Base-by-base conservation (phyloP, 2,888 invertebrate species). In the Ochropacha duplaris region DNA sequence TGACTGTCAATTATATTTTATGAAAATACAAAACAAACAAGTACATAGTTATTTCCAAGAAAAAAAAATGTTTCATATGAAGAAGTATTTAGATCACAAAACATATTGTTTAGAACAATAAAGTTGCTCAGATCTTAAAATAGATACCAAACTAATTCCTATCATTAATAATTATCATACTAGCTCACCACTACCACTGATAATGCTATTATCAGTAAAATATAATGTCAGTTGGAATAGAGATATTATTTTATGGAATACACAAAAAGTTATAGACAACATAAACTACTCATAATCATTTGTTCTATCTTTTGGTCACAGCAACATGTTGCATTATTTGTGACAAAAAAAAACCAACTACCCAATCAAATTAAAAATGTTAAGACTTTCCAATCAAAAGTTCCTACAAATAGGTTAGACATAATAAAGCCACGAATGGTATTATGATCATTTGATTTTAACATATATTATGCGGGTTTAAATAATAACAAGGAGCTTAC, bases 131-230 rank as follows among this genome's bases (percentile, higher is more conserved):
- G n/a, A 44, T 19, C 12, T 14, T 52, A 22, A 8, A 31, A 52
- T 19, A 52, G 16, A 12, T 19, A 31, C 5, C 19, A 12, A 19
- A 8, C 22, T 52, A 31, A 34, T 31, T 52, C 31, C 19, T 34
- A 52, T 11, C 22, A 52, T 51, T 16, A 1, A 39, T 44, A 34
- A 52, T 51, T 16, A 51, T 39, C 34, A 12, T 14, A 14, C 19
- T 9, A 31, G 50, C 51, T 26, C 31, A 52, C 34, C 19, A 19
- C 14, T 31, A 31, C 52, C 19, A 22, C 52, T 14, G 22, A 52
- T 52, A 52, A 52, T 31, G 2, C 16, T 31, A 14, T 52, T 52
- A 52, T 52, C 52, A 52, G 52, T 52, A 52, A 22, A 52, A 51
- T 51, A 44, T 44, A 51, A 51, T 19, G 24, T 19, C 4, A 31